Evolutionary conservation across 2,797 vertebrate genomes (phyloP).

Genomic region (Eulemur coronatus): DNA sequence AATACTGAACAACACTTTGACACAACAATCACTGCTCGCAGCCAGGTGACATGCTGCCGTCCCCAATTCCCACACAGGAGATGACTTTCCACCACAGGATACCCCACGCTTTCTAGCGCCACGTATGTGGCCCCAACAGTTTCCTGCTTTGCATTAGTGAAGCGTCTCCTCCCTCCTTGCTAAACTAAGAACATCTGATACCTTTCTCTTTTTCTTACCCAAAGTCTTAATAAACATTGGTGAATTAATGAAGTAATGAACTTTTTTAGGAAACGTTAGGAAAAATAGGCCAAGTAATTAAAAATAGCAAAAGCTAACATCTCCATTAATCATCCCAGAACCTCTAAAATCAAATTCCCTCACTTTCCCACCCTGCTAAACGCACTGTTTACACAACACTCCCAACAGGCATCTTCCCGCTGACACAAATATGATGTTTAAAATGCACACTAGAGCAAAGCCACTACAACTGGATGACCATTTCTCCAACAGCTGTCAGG

Average conservation of each 20-base stretch:
- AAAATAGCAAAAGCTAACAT: background rate
- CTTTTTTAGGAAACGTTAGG: background rate
- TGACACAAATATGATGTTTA: background rate
- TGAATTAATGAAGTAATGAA: background rate
- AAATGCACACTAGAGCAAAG: background rate
- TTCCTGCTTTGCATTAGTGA: background rate
- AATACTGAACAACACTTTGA: background rate
- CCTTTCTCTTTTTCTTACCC: background rate
- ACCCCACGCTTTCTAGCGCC: fast-evolving
- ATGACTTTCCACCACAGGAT: background rate
- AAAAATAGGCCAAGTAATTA: background rate
- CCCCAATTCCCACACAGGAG: background rate
- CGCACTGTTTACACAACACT: background rate
- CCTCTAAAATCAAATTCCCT: background rate
- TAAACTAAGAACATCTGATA: background rate
- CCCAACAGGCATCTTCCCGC: background rate
- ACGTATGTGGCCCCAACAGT: background rate
- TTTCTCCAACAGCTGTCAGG: background rate
- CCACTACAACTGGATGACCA: background rate
- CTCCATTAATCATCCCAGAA: background rate
- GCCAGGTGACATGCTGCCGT: background rate
- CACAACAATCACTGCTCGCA: background rate
- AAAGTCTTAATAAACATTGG: background rate
- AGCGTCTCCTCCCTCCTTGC: background rate
- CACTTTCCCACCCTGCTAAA: background rate